These are phyloP conservation scores for Rhagologus leucostigma DNA, from an alignment of 2,113 vertebrate genomes.

Conservation along the genomic window DNA sequence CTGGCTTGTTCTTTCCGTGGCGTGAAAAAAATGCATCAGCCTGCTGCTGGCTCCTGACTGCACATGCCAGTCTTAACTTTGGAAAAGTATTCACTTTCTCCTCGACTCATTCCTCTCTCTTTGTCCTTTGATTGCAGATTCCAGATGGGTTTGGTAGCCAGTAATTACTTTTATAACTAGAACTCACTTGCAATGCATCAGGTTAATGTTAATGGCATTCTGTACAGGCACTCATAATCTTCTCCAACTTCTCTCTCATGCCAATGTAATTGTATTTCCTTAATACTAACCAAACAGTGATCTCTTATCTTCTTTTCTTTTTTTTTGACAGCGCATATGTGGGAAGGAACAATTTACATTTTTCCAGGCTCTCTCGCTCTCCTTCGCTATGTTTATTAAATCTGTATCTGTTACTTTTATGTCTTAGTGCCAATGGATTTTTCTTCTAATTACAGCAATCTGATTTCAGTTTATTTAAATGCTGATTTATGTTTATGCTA, in stretches of 20 bases:
- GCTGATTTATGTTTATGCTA: slow-evolving; percentile 66
- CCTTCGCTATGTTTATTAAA: slow-evolving; percentile 34
- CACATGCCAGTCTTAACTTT: slow-evolving; percentile 54
- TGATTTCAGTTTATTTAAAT: slow-evolving; percentile 72
- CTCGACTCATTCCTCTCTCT: slow-evolving; percentile 36
- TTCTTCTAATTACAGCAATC: slow-evolving; percentile 67
- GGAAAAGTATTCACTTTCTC: slow-evolving; percentile 62
- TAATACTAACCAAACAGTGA: slow-evolving; percentile 23
- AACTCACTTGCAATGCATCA: slow-evolving; percentile 65
- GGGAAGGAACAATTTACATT: neutral
- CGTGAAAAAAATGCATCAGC: slow-evolving; percentile 28
- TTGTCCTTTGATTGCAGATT: slow-evolving; percentile 65
- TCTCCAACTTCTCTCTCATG: slow-evolving; percentile 37
- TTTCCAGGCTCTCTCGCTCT: neutral
- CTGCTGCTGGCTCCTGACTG: slow-evolving; percentile 4
- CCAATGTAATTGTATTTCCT: slow-evolving; percentile 44
- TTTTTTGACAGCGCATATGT: neutral
- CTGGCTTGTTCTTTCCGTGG: neutral
- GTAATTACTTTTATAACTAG: slow-evolving; percentile 75
- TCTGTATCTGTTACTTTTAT: slow-evolving; percentile 61
- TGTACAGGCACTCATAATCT: slow-evolving; percentile 49
- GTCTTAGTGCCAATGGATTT: slow-evolving; percentile 51
- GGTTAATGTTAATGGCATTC: slow-evolving; percentile 72
- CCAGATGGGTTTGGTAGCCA: slow-evolving; percentile 73
- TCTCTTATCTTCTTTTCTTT: neutral